These are phyloP conservation scores for Thaleichthys pacificus DNA, from an alignment of 2,797 vertebrate genomes.

Conservation along the genomic window DNA sequence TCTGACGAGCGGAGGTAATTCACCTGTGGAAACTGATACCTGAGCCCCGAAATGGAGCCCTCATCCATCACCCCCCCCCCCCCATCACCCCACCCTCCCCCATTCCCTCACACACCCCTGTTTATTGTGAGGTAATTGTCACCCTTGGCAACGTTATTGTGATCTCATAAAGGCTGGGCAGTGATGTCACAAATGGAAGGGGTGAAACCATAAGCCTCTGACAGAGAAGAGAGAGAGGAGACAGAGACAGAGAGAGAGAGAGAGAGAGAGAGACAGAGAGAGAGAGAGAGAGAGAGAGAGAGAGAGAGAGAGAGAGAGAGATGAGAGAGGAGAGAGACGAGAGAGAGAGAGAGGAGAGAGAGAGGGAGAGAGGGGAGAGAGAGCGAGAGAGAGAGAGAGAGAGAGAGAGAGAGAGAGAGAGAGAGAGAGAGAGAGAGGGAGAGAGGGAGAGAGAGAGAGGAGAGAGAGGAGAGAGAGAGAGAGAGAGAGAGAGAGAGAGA, in stretches of 20 bases:
- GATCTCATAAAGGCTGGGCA: conserved; percentile 29
- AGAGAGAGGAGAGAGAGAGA: background rate
- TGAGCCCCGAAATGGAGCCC: background rate
- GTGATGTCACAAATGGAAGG: conserved; percentile 4
- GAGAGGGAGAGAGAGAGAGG: background rate
- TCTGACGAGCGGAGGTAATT: conserved; percentile 52
- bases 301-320: background rate
- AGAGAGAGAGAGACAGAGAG: no score
- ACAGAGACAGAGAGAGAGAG: no score
- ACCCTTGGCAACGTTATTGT: conserved; percentile 39
- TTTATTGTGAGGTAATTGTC: conserved; percentile 45
- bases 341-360: background rate
- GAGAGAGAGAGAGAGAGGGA: background rate
- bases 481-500: background rate
- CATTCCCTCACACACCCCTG: conserved; percentile 4
- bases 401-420: conserved; percentile 2
- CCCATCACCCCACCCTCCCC: no score
- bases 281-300: background rate
- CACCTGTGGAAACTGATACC: conserved; percentile 67
- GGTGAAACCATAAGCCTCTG: background rate
- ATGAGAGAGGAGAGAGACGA: background rate
- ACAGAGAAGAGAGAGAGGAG: no score
- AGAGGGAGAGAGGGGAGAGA: background rate
- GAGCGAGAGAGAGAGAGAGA: conserved; percentile 1
- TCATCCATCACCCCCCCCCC: conserved; percentile 51